These are phyloP conservation scores for Polymixis flavicincta DNA, from an alignment of 2,888 invertebrate species.

Conservation along the genomic window DNA sequence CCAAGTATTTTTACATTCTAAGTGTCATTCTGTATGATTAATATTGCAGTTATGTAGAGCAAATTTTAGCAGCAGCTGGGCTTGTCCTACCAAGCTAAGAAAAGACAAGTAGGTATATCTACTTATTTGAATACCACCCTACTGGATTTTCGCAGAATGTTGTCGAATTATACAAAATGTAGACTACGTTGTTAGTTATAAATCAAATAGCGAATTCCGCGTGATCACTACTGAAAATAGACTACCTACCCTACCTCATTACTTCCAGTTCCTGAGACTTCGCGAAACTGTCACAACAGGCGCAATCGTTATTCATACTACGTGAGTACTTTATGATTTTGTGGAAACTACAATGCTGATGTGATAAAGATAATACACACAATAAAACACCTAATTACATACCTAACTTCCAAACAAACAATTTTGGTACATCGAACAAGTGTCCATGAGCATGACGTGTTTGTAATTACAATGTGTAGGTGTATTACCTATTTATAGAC, in stretches of 20 bases:
- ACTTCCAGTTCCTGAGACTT: conserved; percentile 26
- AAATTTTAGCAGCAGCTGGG: not conserved
- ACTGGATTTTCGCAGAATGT: conserved; percentile 33
- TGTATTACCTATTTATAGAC: conserved; percentile 42
- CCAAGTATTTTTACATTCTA: not conserved
- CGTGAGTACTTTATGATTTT: conserved; percentile 8
- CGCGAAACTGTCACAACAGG: conserved; percentile 13
- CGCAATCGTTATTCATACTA: conserved; percentile 31
- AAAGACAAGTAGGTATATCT: not conserved
- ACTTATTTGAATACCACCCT: not conserved
- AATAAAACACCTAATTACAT: not conserved
- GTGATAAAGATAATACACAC: not conserved
- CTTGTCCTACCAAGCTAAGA: not conserved
- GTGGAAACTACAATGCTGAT: conserved; percentile 11
- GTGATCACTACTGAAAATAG: conserved; percentile 23
- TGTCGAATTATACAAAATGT: conserved; percentile 12
- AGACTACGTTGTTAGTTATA: conserved; percentile 2
- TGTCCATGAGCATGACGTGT: conserved; percentile 26
- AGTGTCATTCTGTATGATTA: not conserved
- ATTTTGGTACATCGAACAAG: conserved; percentile 5
- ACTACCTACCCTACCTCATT: conserved; percentile 19
- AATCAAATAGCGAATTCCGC: conserved; percentile 22
- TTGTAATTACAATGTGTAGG: conserved; percentile 37
- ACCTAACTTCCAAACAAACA: not conserved
- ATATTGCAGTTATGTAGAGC: not conserved